Conservation (phyloP, 2,888 invertebrate genomes). For the Lasioglossum villosulum region DNA sequence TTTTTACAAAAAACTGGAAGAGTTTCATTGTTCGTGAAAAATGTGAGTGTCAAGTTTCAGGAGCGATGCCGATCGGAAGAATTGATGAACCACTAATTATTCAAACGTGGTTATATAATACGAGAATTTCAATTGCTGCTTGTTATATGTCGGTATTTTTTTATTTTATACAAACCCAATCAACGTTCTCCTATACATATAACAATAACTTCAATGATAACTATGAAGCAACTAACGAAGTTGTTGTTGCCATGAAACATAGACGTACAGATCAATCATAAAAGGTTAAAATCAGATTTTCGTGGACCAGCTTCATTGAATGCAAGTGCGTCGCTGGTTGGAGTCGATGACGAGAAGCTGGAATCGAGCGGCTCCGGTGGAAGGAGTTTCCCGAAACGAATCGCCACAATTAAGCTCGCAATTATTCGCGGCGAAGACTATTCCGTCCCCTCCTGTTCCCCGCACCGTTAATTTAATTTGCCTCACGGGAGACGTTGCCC, state of each 20-base stretch:
- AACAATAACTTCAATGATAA: too few relatives aligned
- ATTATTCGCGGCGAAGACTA: slow-evolving; percentile 70
- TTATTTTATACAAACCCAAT: background rate
- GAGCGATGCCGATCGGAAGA: background rate
- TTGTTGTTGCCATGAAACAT: background rate
- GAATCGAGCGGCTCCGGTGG: slow-evolving; percentile 36
- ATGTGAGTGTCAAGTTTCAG: background rate
- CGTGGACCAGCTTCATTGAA: background rate
- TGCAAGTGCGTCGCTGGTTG: slow-evolving; percentile 32
- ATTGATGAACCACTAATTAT: slow-evolving; percentile 3
- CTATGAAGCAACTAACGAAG: too few relatives aligned
- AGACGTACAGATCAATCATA: background rate
- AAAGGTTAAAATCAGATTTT: background rate
- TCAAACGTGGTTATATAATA: background rate
- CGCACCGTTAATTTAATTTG: slow-evolving; percentile 70
- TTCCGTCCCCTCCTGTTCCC: slow-evolving; percentile 22
- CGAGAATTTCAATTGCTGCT: background rate
- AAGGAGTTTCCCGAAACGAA: slow-evolving; percentile 60
- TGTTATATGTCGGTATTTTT: background rate
- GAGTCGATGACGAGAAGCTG: slow-evolving; percentile 56
- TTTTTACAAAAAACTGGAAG: background rate
- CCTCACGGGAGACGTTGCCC: slow-evolving; percentile 65
- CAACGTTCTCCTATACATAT: background rate
- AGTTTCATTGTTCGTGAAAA: background rate
- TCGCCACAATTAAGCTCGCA: slow-evolving; percentile 71